phyloP scores from a whole-genome alignment of 35 echinoderm and acorn worm species.

The Apostichopus californicus region DNA sequence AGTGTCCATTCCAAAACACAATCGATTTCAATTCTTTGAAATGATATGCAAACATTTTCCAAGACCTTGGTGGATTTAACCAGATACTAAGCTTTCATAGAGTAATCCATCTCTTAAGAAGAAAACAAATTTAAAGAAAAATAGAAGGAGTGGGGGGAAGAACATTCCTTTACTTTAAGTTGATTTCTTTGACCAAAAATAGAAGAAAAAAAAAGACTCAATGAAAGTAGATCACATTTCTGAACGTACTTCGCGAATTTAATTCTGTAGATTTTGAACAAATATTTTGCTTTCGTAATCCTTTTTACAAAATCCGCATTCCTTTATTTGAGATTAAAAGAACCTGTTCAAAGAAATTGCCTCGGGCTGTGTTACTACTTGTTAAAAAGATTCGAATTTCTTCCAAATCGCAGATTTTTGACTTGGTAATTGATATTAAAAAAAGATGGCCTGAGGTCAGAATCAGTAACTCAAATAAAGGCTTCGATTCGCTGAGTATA shows the following conservation, averaged over 20 bases:
- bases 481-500: background rate
- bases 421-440: slow-evolving; percentile 54
- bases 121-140: background rate
- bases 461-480: slow-evolving; percentile 24
- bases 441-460: slow-evolving; percentile 20
- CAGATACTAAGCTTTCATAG: background rate
- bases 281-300: slow-evolving; percentile 44
- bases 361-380: slow-evolving; percentile 34
- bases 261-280: slow-evolving; percentile 31
- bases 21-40: no score
- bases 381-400: slow-evolving; percentile 27
- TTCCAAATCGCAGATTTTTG: slow-evolving; percentile 30
- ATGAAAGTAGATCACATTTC: slow-evolving; percentile 21
- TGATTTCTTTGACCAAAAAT: background rate
- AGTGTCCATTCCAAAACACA: no score
- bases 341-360: slow-evolving; percentile 1
- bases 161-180: no score
- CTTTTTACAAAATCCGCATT: slow-evolving; percentile 21
- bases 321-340: slow-evolving; percentile 11
- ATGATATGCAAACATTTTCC: background rate
- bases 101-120: background rate
- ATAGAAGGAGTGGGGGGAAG: background rate
- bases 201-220: background rate
- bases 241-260: slow-evolving; percentile 2
- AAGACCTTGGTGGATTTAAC: background rate